Evolutionary conservation across 2,888 invertebrate genomes (phyloP), one percentile per base, ranked within the genome.

Genomic region (Mythimna pallens): DNA sequence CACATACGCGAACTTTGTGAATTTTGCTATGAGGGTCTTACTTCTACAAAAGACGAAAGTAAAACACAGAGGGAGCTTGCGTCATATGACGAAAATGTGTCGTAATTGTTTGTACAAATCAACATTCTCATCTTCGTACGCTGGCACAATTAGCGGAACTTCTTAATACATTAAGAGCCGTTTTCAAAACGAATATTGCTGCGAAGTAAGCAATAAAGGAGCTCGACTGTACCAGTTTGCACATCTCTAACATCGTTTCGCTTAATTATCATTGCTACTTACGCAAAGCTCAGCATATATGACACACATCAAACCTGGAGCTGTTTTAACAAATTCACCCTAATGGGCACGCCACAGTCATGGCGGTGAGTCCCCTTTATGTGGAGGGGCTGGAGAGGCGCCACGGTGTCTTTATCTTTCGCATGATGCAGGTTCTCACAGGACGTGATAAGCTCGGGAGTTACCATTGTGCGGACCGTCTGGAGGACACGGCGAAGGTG

Each of bases 201-300:
- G 89, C 90, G 88, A 93, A 94, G 93, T 95, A 94, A 93, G 94
- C 92, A 91, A 92, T 93, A 92, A 94, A 91, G 90, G 91, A 90
- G 90, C 91, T 93, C 86, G 82, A 87, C 87, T 90, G 86, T 92
- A 93, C 94, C 94, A 92, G 93, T 94, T 95, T 90, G 90, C 94
- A 93, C 94, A 93, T 94, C 91, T 93, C 92, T 89, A 87, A 92
- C 91, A 87, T 91, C 92, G 92, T 96, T 93, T 89, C 86, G 89
- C 90, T 93, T 95, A 94, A 96, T 95, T 95, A 93, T 94, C 89
- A 93, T 94, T 92, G 93, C 93, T 92, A 90, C 91, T 92, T 93
- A 90, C 90, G 89, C 84, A 88, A 87, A 87, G 83, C 88, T 88
- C 86, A 86, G 89, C 86, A 79, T 80, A 71, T 82, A 81, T 81